A percentile compares a stretch with the other conserved stretches of the same genome.
Conservation (phyloP, 2,797 vertebrate species). For the Pterois miles region DNA sequence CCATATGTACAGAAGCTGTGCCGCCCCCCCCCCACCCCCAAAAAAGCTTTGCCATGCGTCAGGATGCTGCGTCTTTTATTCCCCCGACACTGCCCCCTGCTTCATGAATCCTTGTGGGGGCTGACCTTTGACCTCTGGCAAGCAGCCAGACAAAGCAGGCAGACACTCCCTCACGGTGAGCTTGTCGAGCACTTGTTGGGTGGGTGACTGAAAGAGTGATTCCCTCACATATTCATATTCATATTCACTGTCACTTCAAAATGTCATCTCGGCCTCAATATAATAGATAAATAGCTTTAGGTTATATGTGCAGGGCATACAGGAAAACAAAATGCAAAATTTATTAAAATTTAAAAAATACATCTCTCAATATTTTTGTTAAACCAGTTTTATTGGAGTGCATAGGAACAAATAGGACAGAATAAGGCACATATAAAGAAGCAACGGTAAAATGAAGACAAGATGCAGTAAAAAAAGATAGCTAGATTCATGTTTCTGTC, state of each 20-base stretch:
- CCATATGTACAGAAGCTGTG: slow-evolving; percentile 74
- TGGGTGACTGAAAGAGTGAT: not conserved
- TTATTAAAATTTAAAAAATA: not conserved
- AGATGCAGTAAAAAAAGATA: too few relatives aligned
- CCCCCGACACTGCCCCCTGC: slow-evolving; percentile 45
- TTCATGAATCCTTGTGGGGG: slow-evolving; percentile 45
- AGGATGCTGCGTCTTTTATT: slow-evolving; percentile 78
- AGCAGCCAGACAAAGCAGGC: slow-evolving; percentile 59
- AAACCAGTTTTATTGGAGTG: not conserved
- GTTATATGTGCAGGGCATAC: not conserved
- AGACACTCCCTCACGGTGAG: slow-evolving; percentile 25
- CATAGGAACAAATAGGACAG: not conserved
- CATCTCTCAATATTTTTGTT: not conserved
- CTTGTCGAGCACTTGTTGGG: slow-evolving; percentile 38
- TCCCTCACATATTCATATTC: not conserved
- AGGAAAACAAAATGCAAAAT: not conserved
- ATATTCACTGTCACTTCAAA: not conserved
- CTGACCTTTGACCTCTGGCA: slow-evolving; percentile 69
- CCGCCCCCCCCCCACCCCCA: slow-evolving; percentile 57
- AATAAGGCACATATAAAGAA: not conserved
- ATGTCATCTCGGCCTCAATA: not conserved
- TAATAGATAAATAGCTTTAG: not conserved
- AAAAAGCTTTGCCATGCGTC: slow-evolving; percentile 72
- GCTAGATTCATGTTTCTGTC: too few relatives aligned
- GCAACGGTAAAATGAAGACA: too few relatives aligned